A percentile compares a stretch with the other conserved stretches of the same genome.
Evolutionary conservation across 2,888 invertebrate species (phyloP).

Genomic region (Apodemia zela): DNA sequence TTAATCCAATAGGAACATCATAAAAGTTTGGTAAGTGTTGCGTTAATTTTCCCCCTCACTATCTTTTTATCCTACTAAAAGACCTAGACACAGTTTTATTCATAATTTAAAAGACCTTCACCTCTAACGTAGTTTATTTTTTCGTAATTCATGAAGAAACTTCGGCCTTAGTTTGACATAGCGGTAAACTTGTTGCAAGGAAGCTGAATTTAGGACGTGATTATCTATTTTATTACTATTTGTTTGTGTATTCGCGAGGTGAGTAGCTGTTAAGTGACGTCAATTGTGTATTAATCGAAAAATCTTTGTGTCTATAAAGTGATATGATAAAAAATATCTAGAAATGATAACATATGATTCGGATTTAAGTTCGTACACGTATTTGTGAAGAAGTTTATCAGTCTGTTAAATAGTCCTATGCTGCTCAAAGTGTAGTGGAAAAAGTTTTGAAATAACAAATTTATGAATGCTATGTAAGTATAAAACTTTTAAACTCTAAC

Average conservation of each 20-base stretch:
- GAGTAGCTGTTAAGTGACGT: conserved; percentile 63
- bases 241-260: conserved; percentile 53
- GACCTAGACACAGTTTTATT: conserved; percentile 40
- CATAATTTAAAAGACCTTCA: conserved; percentile 36
- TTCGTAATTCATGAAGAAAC: conserved; percentile 39
- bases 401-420: conserved; percentile 24
- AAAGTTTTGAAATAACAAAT: not conserved
- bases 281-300: conserved; percentile 54
- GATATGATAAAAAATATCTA: conserved; percentile 69
- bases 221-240: conserved; percentile 41
- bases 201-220: conserved; percentile 50
- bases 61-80: conserved; percentile 52
- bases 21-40: conserved; percentile 70
- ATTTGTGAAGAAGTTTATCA: conserved; percentile 24
- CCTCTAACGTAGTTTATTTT: conserved; percentile 27
- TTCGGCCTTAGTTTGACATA: conserved; percentile 41
- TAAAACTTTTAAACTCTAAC: not conserved
- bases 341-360: conserved; percentile 46
- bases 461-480: conserved; percentile 21
- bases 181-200: conserved; percentile 42
- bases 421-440: conserved; percentile 9
- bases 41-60: conserved; percentile 55
- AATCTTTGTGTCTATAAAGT: conserved; percentile 56
- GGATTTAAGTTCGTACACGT: conserved; percentile 36
- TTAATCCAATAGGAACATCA: conserved; percentile 44